phyloP scores from a whole-genome alignment of 2,888 invertebrate genomes.

The Heteromurus nitidus region DNA sequence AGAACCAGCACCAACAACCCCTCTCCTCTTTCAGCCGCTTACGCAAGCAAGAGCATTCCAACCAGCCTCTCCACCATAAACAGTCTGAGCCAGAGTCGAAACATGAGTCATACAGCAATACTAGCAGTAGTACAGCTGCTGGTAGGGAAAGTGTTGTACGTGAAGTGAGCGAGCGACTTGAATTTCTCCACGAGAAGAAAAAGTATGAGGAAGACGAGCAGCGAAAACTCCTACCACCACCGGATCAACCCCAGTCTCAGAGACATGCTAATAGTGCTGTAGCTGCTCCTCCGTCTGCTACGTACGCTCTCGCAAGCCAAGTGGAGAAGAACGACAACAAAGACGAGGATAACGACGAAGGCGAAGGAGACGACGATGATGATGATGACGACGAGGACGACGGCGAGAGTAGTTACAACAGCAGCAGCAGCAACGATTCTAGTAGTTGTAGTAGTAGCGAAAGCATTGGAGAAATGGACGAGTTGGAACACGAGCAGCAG shows the following conservation, averaged over 20 bases:
- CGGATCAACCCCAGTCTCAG: conserved; percentile 48
- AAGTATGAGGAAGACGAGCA: conserved; percentile 56
- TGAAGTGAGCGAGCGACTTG: conserved; percentile 58
- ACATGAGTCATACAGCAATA: conserved; percentile 25
- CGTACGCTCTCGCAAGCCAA: conserved; percentile 44
- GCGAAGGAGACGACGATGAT: conserved; percentile 32
- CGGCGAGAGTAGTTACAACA: conserved; percentile 12
- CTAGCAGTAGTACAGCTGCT: conserved; percentile 36
- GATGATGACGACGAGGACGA: conserved; percentile 34
- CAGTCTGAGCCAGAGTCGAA: conserved; percentile 34
- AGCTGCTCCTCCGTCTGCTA: conserved; percentile 9
- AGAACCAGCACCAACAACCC: conserved; percentile 14
- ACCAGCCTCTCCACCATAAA: conserved; percentile 35
- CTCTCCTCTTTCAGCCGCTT: conserved; percentile 36
- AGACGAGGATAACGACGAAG: conserved; percentile 31
- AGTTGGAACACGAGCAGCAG: conserved; percentile 39
- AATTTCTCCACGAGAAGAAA: conserved; percentile 48
- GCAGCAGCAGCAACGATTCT: not conserved
- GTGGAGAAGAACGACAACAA: conserved; percentile 54
- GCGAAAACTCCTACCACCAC: conserved; percentile 26
- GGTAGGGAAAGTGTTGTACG: conserved; percentile 43
- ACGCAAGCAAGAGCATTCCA: conserved; percentile 39
- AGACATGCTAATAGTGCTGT: conserved; percentile 41
- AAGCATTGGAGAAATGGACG: conserved; percentile 46
- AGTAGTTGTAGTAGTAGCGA: conserved; percentile 23